These are phyloP conservation scores for Allygus modestus DNA, from an alignment of 2,888 invertebrate genomes.

Conservation along the genomic window DNA sequence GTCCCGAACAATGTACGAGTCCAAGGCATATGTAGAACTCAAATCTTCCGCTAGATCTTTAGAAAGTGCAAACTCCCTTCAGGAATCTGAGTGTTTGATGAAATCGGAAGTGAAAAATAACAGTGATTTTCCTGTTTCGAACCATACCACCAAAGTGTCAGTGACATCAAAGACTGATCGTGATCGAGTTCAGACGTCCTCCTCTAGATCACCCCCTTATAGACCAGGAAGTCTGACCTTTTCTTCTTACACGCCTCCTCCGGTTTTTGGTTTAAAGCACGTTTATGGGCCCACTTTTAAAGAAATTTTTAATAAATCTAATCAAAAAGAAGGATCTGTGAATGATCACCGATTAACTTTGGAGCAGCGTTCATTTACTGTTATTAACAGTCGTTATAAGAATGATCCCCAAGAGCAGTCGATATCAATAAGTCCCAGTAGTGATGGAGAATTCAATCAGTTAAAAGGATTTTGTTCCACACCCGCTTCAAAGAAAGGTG, in stretches of 20 bases:
- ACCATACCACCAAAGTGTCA: neutral
- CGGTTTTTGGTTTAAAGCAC: conserved; percentile 7
- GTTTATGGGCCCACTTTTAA: conserved; percentile 11
- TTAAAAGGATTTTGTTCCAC: neutral
- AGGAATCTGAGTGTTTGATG: neutral
- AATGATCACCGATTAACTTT: neutral
- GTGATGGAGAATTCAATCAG: neutral
- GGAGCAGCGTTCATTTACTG: neutral
- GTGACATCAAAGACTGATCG: neutral
- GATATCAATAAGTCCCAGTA: neutral
- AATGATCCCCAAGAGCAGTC: neutral
- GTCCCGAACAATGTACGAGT: neutral
- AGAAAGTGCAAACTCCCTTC: neutral
- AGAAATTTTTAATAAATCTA: neutral
- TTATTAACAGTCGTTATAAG: neutral
- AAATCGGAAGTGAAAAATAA: neutral
- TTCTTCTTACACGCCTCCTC: conserved; percentile 45
- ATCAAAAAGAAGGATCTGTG: neutral
- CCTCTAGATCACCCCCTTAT: neutral
- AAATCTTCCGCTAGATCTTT: neutral
- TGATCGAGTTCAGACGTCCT: neutral
- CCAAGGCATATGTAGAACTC: neutral
- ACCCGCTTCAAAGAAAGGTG: neutral
- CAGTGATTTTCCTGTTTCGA: neutral
- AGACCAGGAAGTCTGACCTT: conserved; percentile 36